A percentile compares a stretch with the other conserved stretches of the same genome.
These are phyloP conservation scores for Leptinotarsa tumamoca DNA, from an alignment of 2,888 invertebrate genomes.

Conservation along the genomic window DNA sequence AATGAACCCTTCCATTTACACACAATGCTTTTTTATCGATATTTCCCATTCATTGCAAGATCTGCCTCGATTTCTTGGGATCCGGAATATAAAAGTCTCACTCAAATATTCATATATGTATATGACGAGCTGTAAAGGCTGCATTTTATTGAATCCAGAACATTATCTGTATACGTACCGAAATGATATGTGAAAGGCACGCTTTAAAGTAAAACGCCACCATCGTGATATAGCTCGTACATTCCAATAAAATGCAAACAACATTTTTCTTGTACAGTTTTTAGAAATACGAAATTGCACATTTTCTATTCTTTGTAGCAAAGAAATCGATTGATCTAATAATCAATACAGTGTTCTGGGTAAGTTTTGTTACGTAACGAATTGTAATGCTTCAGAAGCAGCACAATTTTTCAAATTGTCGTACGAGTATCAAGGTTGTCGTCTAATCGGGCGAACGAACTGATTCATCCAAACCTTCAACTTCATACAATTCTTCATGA, in stretches of 20 bases:
- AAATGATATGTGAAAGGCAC: slow-evolving; percentile 36
- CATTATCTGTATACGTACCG: slow-evolving; percentile 39
- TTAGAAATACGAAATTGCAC: no score
- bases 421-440: no score
- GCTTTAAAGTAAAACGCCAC: slow-evolving; percentile 34
- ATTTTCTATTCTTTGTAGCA: background rate
- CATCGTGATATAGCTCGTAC: slow-evolving; percentile 19
- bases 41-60: slow-evolving; percentile 22
- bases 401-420: no score
- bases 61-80: slow-evolving; percentile 15
- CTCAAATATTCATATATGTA: slow-evolving; percentile 26
- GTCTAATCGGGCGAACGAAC: no score
- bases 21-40: background rate
- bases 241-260: slow-evolving; percentile 38
- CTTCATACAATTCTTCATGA: no score
- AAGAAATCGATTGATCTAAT: background rate
- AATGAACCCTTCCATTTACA: background rate
- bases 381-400: no score
- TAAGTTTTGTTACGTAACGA: no score
- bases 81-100: slow-evolving; percentile 22
- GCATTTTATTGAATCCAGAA: slow-evolving; percentile 42
- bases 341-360: background rate
- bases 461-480: no score
- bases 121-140: slow-evolving; percentile 36
- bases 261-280: slow-evolving; percentile 11